phyloP scores from a whole-genome alignment of 2,888 invertebrate species.

The Loripinus fragilis region DNA sequence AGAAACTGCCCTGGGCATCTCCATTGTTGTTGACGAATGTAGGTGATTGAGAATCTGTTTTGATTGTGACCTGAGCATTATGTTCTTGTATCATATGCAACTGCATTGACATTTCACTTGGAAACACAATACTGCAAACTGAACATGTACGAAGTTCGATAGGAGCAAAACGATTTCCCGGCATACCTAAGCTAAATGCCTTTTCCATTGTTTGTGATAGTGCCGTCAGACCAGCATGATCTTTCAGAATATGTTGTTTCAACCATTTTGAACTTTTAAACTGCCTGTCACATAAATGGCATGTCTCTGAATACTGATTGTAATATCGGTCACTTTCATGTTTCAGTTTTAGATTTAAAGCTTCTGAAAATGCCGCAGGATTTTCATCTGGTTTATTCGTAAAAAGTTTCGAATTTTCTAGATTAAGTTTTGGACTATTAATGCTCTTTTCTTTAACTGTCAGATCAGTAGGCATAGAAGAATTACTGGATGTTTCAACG shows the following conservation, averaged over 20 bases:
- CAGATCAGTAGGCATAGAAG: slow-evolving; percentile 73
- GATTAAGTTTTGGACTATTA: slow-evolving; percentile 65
- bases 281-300: slow-evolving; percentile 73
- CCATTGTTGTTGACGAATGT: slow-evolving; percentile 23
- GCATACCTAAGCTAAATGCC: slow-evolving; percentile 59
- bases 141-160: slow-evolving; percentile 75
- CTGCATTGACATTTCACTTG: slow-evolving; percentile 83
- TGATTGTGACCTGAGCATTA: slow-evolving; percentile 77
- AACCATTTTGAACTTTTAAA: slow-evolving; percentile 76
- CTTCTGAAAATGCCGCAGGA: slow-evolving; percentile 48
- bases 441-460: slow-evolving; percentile 57
- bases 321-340: slow-evolving; percentile 61
- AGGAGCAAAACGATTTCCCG: slow-evolving; percentile 39
- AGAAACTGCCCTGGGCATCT: slow-evolving; percentile 49
- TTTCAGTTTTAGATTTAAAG: slow-evolving; percentile 62
- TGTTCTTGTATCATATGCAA: slow-evolving; percentile 84
- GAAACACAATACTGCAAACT: slow-evolving; percentile 83
- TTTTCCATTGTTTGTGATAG: slow-evolving; percentile 62
- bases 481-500: slow-evolving; percentile 75
- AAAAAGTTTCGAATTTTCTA: slow-evolving; percentile 62
- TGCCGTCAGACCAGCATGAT: slow-evolving; percentile 68
- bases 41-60: slow-evolving; percentile 65
- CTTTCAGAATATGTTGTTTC: slow-evolving; percentile 75
- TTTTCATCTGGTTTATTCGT: slow-evolving; percentile 50
- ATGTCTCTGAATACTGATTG: slow-evolving; percentile 69